A percentile compares a stretch with the other conserved stretches of the same genome.
Conservation (phyloP, 2,888 invertebrate species). For the Copidosoma aretas region DNA sequence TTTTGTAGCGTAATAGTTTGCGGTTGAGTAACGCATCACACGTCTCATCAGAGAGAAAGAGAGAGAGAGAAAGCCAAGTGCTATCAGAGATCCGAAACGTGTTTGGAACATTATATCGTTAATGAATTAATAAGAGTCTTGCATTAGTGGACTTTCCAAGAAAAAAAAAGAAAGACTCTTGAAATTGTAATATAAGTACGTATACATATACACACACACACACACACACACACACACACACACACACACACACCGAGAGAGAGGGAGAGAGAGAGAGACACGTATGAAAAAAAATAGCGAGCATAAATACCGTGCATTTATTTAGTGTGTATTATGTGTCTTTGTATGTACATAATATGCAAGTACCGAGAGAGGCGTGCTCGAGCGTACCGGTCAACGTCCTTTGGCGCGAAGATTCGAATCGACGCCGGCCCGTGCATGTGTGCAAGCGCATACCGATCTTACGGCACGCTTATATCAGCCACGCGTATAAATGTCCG, state of each 20-base stretch:
- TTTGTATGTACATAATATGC: slow-evolving; percentile 7
- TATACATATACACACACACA: too few species aligned
- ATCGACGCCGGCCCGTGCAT: slow-evolving; percentile 45
- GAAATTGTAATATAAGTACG: slow-evolving; percentile 6
- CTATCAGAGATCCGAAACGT: too few species aligned
- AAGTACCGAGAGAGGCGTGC: slow-evolving; percentile 14
- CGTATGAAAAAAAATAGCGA: too few species aligned
- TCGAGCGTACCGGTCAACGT: slow-evolving; percentile 54
- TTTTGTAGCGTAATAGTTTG: too few species aligned
- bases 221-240: neutral
- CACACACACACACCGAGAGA: slow-evolving; percentile 1
- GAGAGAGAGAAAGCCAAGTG: too few species aligned
- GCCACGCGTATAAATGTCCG: slow-evolving; percentile 5
- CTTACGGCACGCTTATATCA: slow-evolving; percentile 34
- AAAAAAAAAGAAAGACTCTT: slow-evolving; percentile 15
- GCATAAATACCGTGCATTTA: too few species aligned
- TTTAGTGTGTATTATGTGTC: too few species aligned
- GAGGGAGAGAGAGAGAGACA: too few species aligned
- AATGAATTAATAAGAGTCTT: too few species aligned
- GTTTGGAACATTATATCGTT: too few species aligned
- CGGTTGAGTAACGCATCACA: too few species aligned
- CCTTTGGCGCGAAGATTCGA: slow-evolving; percentile 56
- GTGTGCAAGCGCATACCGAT: slow-evolving; percentile 51
- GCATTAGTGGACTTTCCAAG: neutral
- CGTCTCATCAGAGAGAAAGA: too few species aligned